These are phyloP conservation scores for Phthorimaea operculella DNA, from an alignment of 1,140 invertebrate species.

Conservation along the genomic window DNA sequence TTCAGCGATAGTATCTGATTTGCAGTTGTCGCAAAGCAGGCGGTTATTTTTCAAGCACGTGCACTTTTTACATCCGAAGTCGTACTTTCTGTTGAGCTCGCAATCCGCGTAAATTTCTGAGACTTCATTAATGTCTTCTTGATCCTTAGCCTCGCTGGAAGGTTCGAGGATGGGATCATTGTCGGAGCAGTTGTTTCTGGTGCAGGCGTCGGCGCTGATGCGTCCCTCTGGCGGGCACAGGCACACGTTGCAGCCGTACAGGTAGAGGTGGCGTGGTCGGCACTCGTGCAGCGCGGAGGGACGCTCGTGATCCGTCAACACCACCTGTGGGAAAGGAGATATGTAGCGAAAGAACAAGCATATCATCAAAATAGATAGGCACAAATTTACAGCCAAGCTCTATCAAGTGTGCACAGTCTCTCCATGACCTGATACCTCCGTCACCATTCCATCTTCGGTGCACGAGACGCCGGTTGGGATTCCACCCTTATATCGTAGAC, in stretches of 20 bases:
- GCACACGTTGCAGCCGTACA: constrained; percentile 47
- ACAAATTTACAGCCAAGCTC: too few species aligned
- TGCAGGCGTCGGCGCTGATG: constrained; percentile 35
- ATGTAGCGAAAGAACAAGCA: too few species aligned
- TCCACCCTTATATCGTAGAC: too few species aligned
- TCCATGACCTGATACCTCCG: too few species aligned
- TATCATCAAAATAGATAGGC: too few species aligned
- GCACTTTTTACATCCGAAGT: constrained; percentile 38
- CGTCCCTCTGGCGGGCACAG: constrained; percentile 31
- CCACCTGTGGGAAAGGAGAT: constrained; percentile 19
- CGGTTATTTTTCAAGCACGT: constrained; percentile 46
- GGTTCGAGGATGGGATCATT: constrained; percentile 28
- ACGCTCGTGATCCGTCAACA: constrained; percentile 18
- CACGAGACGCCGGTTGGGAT: too few species aligned
- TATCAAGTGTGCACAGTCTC: too few species aligned
- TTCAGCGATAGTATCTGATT: constrained; percentile 22
- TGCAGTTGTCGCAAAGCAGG: constrained; percentile 31
- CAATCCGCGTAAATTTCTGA: constrained; percentile 43
- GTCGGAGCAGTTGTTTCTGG: constrained; percentile 34
- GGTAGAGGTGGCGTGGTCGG: constrained; percentile 35
- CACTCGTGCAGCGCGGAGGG: constrained; percentile 24
- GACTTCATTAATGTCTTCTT: constrained; percentile 6
- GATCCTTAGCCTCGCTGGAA: constrained; percentile 3
- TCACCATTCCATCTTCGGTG: too few species aligned
- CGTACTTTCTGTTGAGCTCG: constrained; percentile 23